Percentiles rank a stretch among this genome's conserved stretches.
Conservation (phyloP, 2,888 invertebrate genomes). For the Mythimna loreyi region DNA sequence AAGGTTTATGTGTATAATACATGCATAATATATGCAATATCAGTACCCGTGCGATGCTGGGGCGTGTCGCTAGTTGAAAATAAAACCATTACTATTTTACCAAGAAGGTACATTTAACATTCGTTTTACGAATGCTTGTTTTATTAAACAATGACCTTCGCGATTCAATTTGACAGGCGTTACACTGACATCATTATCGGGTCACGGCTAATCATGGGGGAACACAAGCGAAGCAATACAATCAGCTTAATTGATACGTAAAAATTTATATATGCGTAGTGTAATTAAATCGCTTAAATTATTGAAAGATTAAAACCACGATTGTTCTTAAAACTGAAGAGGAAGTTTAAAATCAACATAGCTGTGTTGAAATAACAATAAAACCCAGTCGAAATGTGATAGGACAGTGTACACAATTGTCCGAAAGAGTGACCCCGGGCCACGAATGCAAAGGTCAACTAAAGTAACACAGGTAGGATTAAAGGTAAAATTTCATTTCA, state of each 20-base stretch:
- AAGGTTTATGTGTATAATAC: too few relatives aligned
- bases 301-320: not conserved
- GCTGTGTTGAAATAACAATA: not conserved
- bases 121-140: conserved; percentile 3
- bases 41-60: too few relatives aligned
- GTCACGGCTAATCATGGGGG: conserved; percentile 6
- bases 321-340: not conserved
- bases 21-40: too few relatives aligned
- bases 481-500: too few relatives aligned
- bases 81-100: not conserved
- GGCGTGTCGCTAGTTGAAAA: too few relatives aligned
- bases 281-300: not conserved
- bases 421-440: too few relatives aligned
- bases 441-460: too few relatives aligned
- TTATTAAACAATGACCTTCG: conserved; percentile 3
- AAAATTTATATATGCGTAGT: not conserved
- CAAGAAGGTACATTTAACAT: not conserved
- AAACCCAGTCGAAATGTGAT: not conserved
- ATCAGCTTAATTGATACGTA: conserved; percentile 8
- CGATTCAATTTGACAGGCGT: conserved; percentile 28
- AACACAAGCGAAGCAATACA: conserved; percentile 5
- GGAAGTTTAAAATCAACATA: not conserved
- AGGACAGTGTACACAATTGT: too few relatives aligned
- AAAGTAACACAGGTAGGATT: too few relatives aligned
- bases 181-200: conserved; percentile 25